Percentiles rank a stretch among this genome's conserved stretches.
Evolutionary conservation across 2,113 vertebrate genomes (phyloP).

Genomic region (Cranoglanis bouderius): DNA sequence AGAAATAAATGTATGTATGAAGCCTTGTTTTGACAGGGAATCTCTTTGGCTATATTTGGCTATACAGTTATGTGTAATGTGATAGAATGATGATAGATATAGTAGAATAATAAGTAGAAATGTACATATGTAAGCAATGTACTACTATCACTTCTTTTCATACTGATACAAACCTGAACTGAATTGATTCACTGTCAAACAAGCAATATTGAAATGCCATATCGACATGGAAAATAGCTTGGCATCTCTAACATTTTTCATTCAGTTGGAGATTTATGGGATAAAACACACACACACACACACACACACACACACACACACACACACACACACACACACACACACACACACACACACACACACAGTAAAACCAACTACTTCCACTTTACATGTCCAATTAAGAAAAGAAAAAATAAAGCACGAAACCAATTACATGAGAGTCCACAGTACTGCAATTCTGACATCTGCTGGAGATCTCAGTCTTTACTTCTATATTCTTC

Average conservation of each 20-base stretch:
- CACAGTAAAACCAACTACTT: background rate
- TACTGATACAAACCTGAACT: background rate
- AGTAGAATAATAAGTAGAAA: no score
- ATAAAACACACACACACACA: background rate
- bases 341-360: no score
- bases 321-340: no score
- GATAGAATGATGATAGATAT: background rate
- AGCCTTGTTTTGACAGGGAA: background rate
- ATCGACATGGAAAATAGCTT: background rate
- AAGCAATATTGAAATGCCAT: background rate
- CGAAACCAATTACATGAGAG: no score
- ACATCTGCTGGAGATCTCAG: conserved; percentile 33
- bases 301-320: no score
- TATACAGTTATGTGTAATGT: background rate
- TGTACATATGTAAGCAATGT: background rate
- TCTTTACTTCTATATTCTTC: background rate
- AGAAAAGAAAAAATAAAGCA: background rate
- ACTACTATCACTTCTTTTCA: background rate
- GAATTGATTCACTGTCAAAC: background rate
- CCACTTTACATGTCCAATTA: background rate
- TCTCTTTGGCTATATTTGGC: background rate
- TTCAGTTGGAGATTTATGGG: no score
- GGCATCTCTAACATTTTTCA: background rate
- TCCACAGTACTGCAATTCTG: conserved; percentile 5
- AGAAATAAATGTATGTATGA: background rate